Conservation (phyloP, 1,140 invertebrate species). For the Hypothenemus hampei region DNA sequence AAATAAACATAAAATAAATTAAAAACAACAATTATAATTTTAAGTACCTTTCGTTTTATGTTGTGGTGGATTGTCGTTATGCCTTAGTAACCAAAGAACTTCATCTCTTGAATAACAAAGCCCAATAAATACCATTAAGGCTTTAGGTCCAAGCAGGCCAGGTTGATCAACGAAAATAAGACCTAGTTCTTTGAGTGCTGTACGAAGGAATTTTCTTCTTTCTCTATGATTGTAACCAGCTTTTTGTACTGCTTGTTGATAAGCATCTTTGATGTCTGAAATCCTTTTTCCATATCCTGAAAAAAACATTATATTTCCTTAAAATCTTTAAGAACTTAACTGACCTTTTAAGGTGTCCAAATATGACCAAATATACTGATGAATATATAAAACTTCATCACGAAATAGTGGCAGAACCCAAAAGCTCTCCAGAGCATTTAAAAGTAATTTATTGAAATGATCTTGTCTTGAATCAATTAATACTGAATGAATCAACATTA, state of each 20-base stretch:
- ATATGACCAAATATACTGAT: constrained; percentile 87
- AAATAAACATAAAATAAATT: too few relatives aligned
- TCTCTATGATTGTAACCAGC: constrained; percentile 89
- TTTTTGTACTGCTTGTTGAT: constrained; percentile 83
- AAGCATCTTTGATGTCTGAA: constrained; percentile 91
- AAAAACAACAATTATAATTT: too few relatives aligned
- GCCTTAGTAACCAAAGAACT: constrained; percentile 92
- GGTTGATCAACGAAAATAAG: constrained; percentile 97
- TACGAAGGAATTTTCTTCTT: constrained; percentile 91
- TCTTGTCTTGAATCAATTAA: constrained; percentile 60
- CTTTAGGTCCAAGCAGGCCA: constrained; percentile 93
- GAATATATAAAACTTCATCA: constrained; percentile 96
- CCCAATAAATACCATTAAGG: constrained; percentile 94
- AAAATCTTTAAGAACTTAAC: not conserved
- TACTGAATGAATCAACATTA: constrained; percentile 83
- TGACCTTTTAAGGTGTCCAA: constrained; percentile 89
- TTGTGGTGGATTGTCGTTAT: constrained; percentile 90
- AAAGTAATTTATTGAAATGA: constrained; percentile 83
- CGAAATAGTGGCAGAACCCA: constrained; percentile 94
- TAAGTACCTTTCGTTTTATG: constrained; percentile 72
- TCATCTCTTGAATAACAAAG: constrained; percentile 94
- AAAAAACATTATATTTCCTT: not conserved
- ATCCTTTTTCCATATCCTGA: constrained; percentile 79
- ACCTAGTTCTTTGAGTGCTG: constrained; percentile 91
- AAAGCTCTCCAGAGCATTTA: constrained; percentile 83